A percentile compares a stretch with the other conserved stretches of the same genome.
These are phyloP conservation scores for Margarornis squamiger DNA, from an alignment of 2,797 vertebrate genomes.

Conservation along the genomic window DNA sequence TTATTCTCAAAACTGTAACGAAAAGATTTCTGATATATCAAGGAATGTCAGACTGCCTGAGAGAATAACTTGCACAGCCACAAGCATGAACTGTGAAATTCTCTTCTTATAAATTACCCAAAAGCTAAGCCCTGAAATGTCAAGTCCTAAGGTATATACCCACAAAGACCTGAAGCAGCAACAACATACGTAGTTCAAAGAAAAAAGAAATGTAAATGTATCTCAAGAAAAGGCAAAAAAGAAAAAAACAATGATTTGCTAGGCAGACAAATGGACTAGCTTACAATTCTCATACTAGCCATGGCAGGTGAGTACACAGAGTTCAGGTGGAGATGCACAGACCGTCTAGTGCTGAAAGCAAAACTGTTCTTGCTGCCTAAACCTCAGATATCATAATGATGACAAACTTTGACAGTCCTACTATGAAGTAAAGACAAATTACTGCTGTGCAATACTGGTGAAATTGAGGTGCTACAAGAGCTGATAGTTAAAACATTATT, in stretches of 20 bases:
- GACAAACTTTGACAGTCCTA: neutral
- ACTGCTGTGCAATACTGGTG: neutral
- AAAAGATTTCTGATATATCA: neutral
- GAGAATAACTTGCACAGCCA: neutral
- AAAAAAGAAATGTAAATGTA: neutral
- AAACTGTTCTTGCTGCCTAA: neutral
- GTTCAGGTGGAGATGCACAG: neutral
- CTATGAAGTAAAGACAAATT: neutral
- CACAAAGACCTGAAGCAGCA: neutral
- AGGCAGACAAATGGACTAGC: neutral
- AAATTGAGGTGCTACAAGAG: neutral
- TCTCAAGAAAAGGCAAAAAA: neutral
- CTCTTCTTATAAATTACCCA: neutral
- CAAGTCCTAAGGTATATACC: neutral
- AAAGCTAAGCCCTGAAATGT: neutral
- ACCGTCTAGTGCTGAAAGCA: neutral
- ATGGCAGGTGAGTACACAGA: fast-evolving
- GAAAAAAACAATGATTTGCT: neutral
- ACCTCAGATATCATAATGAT: fast-evolving
- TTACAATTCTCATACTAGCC: neutral
- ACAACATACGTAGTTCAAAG: neutral
- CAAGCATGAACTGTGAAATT: neutral
- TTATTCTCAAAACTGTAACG: neutral
- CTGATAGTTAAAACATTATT: neutral
- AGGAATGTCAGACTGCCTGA: neutral